Evolutionary conservation across 2,888 invertebrate genomes (phyloP).

Genomic region (Dasysyrphus tricinctus): DNA sequence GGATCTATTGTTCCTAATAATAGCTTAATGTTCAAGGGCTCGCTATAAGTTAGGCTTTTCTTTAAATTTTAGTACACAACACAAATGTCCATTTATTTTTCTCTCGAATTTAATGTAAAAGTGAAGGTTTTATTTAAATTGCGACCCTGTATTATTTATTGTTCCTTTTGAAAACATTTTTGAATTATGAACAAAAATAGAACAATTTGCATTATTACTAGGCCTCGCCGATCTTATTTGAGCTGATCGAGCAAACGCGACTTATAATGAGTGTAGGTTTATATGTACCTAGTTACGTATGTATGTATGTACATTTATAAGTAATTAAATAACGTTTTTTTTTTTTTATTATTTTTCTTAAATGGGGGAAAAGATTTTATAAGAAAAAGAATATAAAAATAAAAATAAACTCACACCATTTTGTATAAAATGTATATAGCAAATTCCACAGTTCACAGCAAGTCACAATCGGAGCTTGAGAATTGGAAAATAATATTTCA

Average conservation of each 20-base stretch:
- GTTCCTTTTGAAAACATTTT: no score
- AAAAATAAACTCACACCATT: constrained; percentile 27
- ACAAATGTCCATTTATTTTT: no score
- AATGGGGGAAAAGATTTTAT: constrained; percentile 38
- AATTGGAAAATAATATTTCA: constrained; percentile 56
- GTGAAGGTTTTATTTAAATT: no score
- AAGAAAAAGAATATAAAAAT: constrained; percentile 30
- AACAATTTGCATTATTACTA: constrained; percentile 28
- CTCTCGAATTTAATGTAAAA: no score
- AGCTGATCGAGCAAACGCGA: not conserved
- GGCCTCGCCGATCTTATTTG: constrained; percentile 8
- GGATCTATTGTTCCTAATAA: no score
- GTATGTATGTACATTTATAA: not conserved
- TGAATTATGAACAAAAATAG: not conserved
- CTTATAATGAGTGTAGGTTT: not conserved
- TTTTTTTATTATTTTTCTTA: constrained; percentile 25
- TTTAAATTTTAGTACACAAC: no score
- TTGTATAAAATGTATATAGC: constrained; percentile 3
- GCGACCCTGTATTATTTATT: no score
- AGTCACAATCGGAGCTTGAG: constrained; percentile 40
- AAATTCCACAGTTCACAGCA: constrained; percentile 37
- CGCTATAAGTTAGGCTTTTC: no score
- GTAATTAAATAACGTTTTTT: constrained; percentile 15
- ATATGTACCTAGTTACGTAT: not conserved
- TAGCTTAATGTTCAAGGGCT: no score